phyloP scores from a whole-genome alignment of 1,140 invertebrate species.

The Ips nitidus region DNA sequence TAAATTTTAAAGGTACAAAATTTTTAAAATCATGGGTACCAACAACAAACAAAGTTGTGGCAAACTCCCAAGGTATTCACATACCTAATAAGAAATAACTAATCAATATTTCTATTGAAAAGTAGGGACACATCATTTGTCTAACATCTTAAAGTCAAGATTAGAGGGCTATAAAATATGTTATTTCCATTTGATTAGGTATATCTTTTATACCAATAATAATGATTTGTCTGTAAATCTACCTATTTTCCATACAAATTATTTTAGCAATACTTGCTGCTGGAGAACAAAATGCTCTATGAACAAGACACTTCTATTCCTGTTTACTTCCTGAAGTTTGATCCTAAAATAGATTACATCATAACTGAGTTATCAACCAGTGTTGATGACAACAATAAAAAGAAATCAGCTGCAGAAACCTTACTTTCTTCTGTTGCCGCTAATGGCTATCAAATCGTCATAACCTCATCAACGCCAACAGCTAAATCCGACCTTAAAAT shows the following conservation, averaged over 20 bases:
- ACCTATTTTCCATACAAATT: not conserved
- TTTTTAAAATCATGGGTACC: too few relatives aligned
- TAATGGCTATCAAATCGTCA: slow-evolving; percentile 88
- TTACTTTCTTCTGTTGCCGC: slow-evolving; percentile 84
- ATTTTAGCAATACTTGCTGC: slow-evolving; percentile 67
- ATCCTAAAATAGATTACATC: slow-evolving; percentile 72
- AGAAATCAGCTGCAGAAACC: slow-evolving; percentile 72
- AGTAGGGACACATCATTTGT: too few relatives aligned
- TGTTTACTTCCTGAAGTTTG: slow-evolving; percentile 85
- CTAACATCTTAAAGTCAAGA: too few relatives aligned
- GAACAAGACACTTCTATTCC: slow-evolving; percentile 80
- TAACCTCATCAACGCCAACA: slow-evolving; percentile 69
- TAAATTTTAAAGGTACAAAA: too few relatives aligned
- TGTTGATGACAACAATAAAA: slow-evolving; percentile 53
- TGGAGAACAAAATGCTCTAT: slow-evolving; percentile 80
- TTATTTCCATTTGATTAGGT: too few relatives aligned
- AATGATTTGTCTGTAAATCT: too few relatives aligned
- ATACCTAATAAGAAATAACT: too few relatives aligned
- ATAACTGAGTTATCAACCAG: slow-evolving; percentile 68
- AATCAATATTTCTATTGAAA: too few relatives aligned
- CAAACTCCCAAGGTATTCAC: too few relatives aligned
- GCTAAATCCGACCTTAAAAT: slow-evolving; percentile 78
- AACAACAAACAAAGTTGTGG: too few relatives aligned
- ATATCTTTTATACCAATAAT: too few relatives aligned
- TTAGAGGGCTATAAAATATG: too few relatives aligned